Evolutionary conservation across 23 tunicate species (phyloP).

Genomic region (Phallusia fumigata): DNA sequence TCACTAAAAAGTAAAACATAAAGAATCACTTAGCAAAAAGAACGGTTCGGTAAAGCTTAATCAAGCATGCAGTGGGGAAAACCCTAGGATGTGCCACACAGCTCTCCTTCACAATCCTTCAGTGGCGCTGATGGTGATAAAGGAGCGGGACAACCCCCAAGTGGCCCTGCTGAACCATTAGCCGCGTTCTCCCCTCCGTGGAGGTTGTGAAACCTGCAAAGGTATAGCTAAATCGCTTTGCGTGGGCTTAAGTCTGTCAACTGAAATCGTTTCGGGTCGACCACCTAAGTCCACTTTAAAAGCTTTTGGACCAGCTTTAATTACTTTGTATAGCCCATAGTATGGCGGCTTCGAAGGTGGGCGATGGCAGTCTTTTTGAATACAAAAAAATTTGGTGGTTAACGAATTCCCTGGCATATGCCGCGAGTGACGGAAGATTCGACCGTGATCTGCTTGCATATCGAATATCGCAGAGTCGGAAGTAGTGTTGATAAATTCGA

Average conservation of each 20-base stretch:
- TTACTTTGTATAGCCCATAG: slow-evolving; percentile 2
- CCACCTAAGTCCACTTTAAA: too few relatives aligned
- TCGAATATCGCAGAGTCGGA: background rate
- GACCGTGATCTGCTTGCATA: background rate
- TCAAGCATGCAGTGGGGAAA: too few relatives aligned
- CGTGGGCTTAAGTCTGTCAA: too few relatives aligned
- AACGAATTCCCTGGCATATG: background rate
- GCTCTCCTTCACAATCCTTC: background rate
- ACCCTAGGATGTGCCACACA: too few relatives aligned
- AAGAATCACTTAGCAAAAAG: too few relatives aligned
- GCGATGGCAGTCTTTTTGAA: background rate
- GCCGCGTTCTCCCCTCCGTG: background rate
- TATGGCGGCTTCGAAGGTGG: background rate
- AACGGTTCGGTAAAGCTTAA: too few relatives aligned
- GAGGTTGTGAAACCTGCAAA: background rate
- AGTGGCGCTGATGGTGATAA: background rate
- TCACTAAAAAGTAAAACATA: too few relatives aligned
- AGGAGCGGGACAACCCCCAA: too few relatives aligned
- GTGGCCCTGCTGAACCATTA: background rate
- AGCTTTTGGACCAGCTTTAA: background rate
- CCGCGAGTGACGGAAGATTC: background rate
- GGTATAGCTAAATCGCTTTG: background rate
- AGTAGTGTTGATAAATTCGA: background rate
- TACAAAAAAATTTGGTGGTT: background rate
- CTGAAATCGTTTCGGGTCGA: too few relatives aligned